These are phyloP conservation scores for Eriosoma lanigerum DNA, from an alignment of 1,140 invertebrate species.

Conservation along the genomic window DNA sequence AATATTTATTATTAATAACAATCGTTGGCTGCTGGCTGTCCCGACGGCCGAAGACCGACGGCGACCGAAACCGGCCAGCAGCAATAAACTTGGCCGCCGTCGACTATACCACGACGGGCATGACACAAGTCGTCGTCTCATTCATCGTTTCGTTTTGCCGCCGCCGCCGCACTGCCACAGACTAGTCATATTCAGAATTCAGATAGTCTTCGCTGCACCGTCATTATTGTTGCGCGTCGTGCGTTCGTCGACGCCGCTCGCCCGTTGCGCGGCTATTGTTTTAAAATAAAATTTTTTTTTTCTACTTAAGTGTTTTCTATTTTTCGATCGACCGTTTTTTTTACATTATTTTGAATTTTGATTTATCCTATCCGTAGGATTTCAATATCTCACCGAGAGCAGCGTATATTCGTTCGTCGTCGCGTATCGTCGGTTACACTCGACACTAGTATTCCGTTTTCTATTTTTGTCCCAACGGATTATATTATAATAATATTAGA, in stretches of 20 bases:
- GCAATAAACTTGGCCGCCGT: neutral
- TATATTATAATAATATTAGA: no score
- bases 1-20: neutral
- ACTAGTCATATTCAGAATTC: no score
- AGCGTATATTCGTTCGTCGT: no score
- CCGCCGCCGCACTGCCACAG: neutral
- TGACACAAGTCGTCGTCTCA: slow-evolving; percentile 19
- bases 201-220: slow-evolving; percentile 1
- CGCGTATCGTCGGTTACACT: no score
- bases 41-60: neutral
- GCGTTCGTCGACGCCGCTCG: neutral
- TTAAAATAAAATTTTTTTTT: no score
- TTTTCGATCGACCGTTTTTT: no score
- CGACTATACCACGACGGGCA: neutral
- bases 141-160: neutral
- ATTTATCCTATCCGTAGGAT: no score
- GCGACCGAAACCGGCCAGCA: slow-evolving; percentile 13
- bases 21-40: neutral
- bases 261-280: neutral
- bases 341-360: neutral
- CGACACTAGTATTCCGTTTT: no score
- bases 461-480: no score
- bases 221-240: neutral
- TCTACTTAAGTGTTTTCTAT: no score
- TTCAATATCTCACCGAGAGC: no score